Base-by-base conservation (phyloP, 2,888 invertebrate species). In the Patella caerulea region DNA sequence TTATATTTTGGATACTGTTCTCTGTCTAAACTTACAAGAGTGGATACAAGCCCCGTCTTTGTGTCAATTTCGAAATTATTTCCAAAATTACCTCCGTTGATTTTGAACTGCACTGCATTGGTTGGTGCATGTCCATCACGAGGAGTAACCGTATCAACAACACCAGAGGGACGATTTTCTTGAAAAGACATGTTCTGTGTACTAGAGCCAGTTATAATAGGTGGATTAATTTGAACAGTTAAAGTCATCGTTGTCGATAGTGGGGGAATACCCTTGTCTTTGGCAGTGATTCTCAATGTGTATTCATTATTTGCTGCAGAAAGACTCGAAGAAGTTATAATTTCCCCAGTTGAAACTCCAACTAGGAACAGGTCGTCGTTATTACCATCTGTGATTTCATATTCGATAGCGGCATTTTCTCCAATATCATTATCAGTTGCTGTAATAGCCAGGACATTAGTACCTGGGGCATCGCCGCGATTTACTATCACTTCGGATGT, bases 201-300 rank as follows among this genome's bases (percentile, higher is more conserved):
- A 15, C 65, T 65, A 11, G 65, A 12, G 2, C 65, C 65, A 65
- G 24, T 24, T 12, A 65, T 24, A 24, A 12, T 65, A 14, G 24
- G 24, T 12, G 65, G 65, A 12, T 96, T 95, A 77, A 98, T 94
- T 87, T 95, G 95, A 83, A 98, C 95, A 84, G 95, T 95, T 17
- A 98, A 95, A 34, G 95, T 92, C 2, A 96, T 96, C 86, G 96
- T 95, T 0, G 96, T 95, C 83, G 94, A 94, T 74, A 96, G 92
- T 0, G 94, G 93, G 3, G 86, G 84, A 12, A 80, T 81, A 3
- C 86, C 86, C 70, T 93, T 92, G 91, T 71, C 95, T 94, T 11
- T 93, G 92, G 73, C 95, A 94, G 84, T 95, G 12, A 87, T 72
- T 5, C 80, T 76, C 9, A 87, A 59, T 4, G 75, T 71, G 29